Conservation (phyloP, 2,113 vertebrate genomes). For the Pseudopipra pipra region DNA sequence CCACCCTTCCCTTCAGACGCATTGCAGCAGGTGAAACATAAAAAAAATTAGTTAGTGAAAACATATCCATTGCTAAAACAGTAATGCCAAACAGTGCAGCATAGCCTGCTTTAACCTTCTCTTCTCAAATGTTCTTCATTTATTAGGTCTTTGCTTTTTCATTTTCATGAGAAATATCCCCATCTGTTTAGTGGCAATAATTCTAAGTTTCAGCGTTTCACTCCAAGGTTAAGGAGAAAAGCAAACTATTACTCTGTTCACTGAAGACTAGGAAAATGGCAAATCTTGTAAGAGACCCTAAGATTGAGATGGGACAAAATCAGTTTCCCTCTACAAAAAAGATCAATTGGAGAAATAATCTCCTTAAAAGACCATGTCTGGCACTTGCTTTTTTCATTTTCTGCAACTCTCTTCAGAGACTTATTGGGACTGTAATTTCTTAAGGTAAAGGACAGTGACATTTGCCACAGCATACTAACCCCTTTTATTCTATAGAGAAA, state of each 20-base stretch:
- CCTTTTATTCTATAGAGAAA: not conserved
- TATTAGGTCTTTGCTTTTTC: constrained; percentile 13
- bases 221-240: constrained; percentile 47
- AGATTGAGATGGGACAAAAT: not conserved
- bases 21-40: not conserved
- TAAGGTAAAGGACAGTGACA: not conserved
- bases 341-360: not conserved
- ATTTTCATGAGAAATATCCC: constrained; percentile 38
- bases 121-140: constrained; percentile 16
- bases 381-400: constrained; percentile 15
- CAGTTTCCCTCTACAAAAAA: not conserved
- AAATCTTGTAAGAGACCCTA: not conserved
- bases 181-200: constrained; percentile 28
- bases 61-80: not conserved
- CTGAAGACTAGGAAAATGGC: constrained; percentile 22
- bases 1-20: not conserved
- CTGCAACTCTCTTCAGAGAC: not conserved
- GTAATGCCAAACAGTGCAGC: not conserved
- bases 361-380: not conserved
- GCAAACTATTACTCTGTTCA: constrained; percentile 26
- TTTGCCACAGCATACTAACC: not conserved
- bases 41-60: not conserved
- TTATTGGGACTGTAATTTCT: not conserved
- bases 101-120: constrained; percentile 15
- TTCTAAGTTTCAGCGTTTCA: not conserved